Evolutionary conservation across 2,888 invertebrate genomes (phyloP), one percentile per base, ranked within the genome.

Genomic region (Eustalomyia histrio): DNA sequence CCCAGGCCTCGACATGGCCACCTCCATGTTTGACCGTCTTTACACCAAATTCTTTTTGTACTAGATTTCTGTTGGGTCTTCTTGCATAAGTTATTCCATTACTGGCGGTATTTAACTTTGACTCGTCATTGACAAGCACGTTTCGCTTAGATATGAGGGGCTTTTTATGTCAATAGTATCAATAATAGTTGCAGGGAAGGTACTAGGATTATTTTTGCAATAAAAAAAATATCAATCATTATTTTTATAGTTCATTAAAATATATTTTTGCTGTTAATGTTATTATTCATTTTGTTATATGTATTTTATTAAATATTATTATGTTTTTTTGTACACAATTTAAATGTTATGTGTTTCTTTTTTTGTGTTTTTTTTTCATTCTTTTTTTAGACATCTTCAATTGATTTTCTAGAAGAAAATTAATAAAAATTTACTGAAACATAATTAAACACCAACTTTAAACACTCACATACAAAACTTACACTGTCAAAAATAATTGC

Each of bases 321-420:
- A n/a, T 68, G n/a, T 68, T 69, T 16, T n/a, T 69, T 75, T 79
- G 33, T 79, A 61, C 18, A 68, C 60, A 63, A 79, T 63, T 74
- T 67, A 67, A 83, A 83, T 79, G 67, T 83, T 74, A 55, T 83
- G 72, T 79, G 57, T 79, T 72, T 79, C 79, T 83, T 83, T 83
- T 83, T 76, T 80, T 57, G 82, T n/a, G n/a, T 71, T 78, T 68
- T 74, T 63, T 76, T 67, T 64, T 78, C 60, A 82, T 84, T 84
- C 78, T 82, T 88, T 85, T 88, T 89, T 86, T 90, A 89, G 89
- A 88, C 89, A 85, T 88, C 89, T 84, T 87, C 86, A 86, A 83
- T 86, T 86, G 89, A 87, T 84, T 87, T 84, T 84, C 87, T 85
- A 85, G 85, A 85, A 79, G 86, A 85, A 84, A 72, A 60, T 78